Evolutionary conservation across 2,888 invertebrate species (phyloP).

Genomic region (Meta bourneti): DNA sequence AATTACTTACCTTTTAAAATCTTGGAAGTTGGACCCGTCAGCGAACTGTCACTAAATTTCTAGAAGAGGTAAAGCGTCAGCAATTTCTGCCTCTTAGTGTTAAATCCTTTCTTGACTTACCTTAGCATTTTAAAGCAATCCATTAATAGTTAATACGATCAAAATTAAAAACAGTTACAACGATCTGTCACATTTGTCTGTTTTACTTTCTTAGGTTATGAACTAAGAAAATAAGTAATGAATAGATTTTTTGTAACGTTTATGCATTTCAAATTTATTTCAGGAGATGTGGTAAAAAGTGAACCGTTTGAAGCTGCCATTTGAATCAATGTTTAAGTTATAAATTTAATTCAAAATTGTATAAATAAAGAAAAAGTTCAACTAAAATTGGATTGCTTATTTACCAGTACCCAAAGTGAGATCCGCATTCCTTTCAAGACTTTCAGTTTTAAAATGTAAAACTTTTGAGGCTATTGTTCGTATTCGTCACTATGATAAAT

Average conservation of each 20-base stretch:
- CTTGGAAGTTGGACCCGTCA: slow-evolving; percentile 10
- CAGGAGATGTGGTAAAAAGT: slow-evolving; percentile 34
- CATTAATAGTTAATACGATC: slow-evolving; percentile 40
- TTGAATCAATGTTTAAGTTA: neutral
- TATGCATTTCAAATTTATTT: neutral
- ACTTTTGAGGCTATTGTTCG: no score
- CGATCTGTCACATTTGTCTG: neutral
- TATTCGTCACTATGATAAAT: no score
- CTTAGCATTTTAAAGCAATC: slow-evolving; percentile 53
- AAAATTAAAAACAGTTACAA: neutral
- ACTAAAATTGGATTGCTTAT: neutral
- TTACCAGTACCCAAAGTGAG: neutral
- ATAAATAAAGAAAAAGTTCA: neutral
- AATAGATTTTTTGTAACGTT: neutral
- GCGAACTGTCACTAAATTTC: slow-evolving; percentile 6
- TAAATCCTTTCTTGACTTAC: slow-evolving; percentile 51
- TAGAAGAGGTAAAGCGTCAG: neutral
- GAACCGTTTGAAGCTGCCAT: neutral
- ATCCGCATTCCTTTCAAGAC: neutral
- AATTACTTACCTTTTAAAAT: slow-evolving; percentile 34
- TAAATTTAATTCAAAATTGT: no score
- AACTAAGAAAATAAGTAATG: neutral
- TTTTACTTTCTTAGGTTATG: neutral
- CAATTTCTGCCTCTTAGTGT: neutral
- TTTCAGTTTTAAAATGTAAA: neutral